Conservation (phyloP, 2,797 vertebrate genomes). For the Propithecus perrieri region DNA sequence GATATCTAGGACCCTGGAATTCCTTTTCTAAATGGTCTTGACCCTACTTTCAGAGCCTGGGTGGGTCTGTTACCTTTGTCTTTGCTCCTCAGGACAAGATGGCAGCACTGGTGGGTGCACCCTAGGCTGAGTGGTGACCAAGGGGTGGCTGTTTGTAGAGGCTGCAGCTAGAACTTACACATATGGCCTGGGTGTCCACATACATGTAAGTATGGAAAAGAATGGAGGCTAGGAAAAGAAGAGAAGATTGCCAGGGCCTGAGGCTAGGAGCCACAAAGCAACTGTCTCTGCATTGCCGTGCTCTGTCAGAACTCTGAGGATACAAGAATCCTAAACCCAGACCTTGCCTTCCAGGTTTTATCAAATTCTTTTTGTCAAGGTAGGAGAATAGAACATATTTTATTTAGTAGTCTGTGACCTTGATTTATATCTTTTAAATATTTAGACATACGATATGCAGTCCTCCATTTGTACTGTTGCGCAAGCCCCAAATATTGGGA, state of each 20-base stretch:
- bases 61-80: neutral
- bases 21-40: neutral
- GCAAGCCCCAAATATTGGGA: neutral
- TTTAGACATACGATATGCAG: neutral
- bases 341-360: neutral
- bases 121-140: neutral
- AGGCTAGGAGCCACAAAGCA: neutral
- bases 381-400: neutral
- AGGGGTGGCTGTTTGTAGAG: neutral
- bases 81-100: neutral
- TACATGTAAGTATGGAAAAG: neutral
- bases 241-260: neutral
- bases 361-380: neutral
- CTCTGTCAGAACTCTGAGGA: neutral
- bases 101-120: neutral
- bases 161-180: neutral
- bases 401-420: neutral
- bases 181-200: neutral
- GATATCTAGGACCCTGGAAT: neutral
- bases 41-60: neutral
- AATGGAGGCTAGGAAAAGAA: neutral
- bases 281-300: neutral
- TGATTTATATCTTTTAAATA: constrained; percentile 1
- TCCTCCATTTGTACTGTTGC: neutral
- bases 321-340: neutral